Evolutionary conservation across 2,797 vertebrate genomes (phyloP).

Genomic region (Sebastes oblongus): DNA sequence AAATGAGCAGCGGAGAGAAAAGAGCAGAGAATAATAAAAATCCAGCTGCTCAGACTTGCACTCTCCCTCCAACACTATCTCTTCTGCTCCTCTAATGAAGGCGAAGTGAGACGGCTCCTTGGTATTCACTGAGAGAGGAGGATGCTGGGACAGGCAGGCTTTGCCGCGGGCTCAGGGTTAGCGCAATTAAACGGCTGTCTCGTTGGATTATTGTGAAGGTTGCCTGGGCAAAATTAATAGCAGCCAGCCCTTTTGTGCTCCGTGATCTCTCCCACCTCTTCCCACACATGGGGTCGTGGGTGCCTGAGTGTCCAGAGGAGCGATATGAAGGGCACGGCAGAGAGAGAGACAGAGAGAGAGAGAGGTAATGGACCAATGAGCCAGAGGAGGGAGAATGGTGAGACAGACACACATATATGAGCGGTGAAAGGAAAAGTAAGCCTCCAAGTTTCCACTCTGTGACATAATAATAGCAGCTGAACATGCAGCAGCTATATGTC

Average conservation of each 20-base stretch:
- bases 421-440: background rate
- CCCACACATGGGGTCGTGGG: conserved; percentile 58
- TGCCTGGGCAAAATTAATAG: conserved; percentile 74
- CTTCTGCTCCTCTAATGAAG: conserved; percentile 63
- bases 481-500: background rate
- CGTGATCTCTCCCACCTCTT: conserved; percentile 46
- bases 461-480: background rate
- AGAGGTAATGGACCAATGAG: conserved; percentile 27
- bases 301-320: conserved; percentile 49
- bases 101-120: conserved; percentile 53
- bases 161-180: conserved; percentile 60
- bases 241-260: conserved; percentile 59
- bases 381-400: background rate
- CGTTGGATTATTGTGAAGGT: conserved; percentile 74
- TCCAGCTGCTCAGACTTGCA: background rate
- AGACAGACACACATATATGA: background rate
- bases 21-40: background rate
- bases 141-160: conserved; percentile 37
- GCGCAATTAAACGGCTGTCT: conserved; percentile 79
- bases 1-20: background rate
- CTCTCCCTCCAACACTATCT: conserved; percentile 5
- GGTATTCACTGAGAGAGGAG: conserved; percentile 63
- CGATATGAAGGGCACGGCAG: conserved; percentile 32
- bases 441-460: background rate
- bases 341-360: background rate